Base-by-base conservation (phyloP, 2,113 vertebrate species). In the Calidris pugnax region DNA sequence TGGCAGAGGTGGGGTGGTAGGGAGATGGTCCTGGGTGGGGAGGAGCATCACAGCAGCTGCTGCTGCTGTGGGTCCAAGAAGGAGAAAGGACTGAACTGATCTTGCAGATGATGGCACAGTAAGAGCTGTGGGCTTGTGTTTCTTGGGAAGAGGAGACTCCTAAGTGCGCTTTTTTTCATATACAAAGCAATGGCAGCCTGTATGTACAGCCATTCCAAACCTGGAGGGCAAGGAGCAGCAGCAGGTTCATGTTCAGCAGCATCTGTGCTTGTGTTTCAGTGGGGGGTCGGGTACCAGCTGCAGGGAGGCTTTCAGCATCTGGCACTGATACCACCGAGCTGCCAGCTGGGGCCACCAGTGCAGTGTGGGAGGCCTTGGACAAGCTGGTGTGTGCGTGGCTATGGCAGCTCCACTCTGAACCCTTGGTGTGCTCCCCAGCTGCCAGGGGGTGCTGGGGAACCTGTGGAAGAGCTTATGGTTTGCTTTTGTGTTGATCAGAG, bases 351-450 rank as follows among this genome's bases (percentile, higher is more conserved):
- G 33, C 51, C 33, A 73, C 23, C 10, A 30, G 37, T 10, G 20
- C n/a, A 0, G 1, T 10, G 33, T 60, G 33, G 37, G 79, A 80
- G 37, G 53, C 47, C 26, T 85, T 41, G n/a, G 45, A 47, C 74
- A 55, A 19, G 24, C 30, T 39, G n/a, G n/a, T 27, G 24, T 48
- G 28, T 27, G 18, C 14, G 1, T 35, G 68, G 47, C 69, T 35
- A 9, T 0, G 2, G 24, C 2, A 8, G 1, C 2, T 57, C 32
- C 39, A 20, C 7, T 12, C 74, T 60, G 59, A 85, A 24, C 43
- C 23, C 9, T 32, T 18, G 27, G 22, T 43, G 7, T 16, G 15
- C 23, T 79, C n/a, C 47, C 47, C 53, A 4, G 59, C 37, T 59
- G 24, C 28, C 21, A 39, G 33, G 33, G 33, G 45, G 27, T 50